Base-by-base conservation (phyloP, 2,888 invertebrate genomes). In the Anoncus sp. region DNA sequence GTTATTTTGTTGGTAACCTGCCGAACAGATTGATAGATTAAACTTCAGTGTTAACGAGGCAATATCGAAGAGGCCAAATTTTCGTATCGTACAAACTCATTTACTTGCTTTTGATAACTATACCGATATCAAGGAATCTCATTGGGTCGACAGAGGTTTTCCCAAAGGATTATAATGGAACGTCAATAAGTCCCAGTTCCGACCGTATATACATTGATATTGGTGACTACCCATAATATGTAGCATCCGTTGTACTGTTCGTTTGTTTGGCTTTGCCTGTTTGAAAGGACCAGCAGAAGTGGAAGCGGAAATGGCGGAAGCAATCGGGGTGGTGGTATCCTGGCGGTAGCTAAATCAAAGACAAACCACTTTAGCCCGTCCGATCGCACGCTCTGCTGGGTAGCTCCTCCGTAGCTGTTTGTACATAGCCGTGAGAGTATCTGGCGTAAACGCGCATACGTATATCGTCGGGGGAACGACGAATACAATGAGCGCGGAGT, bases 341-440 rank as follows among this genome's bases (percentile, higher is more conserved):
- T 80, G 85, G 85, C 81, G 85, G 85, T 86, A 85, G 87, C 87
- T 89, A 89, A 90, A 90, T 90, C 89, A 90, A 90, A 90, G 90
- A 89, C 88, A 90, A 90, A 90, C 89, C 89, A 90, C 90, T 90
- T 90, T 88, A 87, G 85, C 85, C 85, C 85, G 87, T 85, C 87
- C 84, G 87, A 87, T 87, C 81, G 87, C 75, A 81, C 14, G 47
- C 22, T 18, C 43, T 81, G 75, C 72, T 67, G 81, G 72, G 74
- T 70, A 40, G 70, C 22, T 65, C 69, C 31, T 7, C n/a, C 16
- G 31, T 66, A 38, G 53, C 59, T 53, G 69, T 67, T 62, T 72
- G 43, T 72, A 67, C 72, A 71, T 62, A 79, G 62, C 45, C 51
- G 57, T 14, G n/a, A 38, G 40, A 57, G 63, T 51, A 77, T 67